Percentiles rank a stretch among this genome's conserved stretches.
These are phyloP conservation scores for Xyliphius kryptos DNA, from an alignment of 2,113 vertebrate genomes.

Conservation along the genomic window DNA sequence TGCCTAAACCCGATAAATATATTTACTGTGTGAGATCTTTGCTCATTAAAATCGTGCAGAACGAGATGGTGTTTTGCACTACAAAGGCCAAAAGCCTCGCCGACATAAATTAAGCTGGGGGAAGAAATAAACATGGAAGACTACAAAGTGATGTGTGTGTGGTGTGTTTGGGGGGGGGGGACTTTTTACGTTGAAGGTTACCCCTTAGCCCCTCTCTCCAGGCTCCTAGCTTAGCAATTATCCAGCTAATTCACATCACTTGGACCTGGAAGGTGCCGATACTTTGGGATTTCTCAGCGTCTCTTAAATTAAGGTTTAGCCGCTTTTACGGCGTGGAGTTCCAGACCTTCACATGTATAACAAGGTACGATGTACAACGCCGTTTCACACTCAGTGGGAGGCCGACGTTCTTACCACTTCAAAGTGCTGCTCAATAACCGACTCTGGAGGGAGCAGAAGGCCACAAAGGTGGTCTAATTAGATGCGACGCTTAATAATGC, in stretches of 20 bases:
- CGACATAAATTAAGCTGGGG: too few species aligned
- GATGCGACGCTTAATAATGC: constrained; percentile 40
- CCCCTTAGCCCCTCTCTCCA: constrained; percentile 20
- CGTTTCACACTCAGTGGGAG: too few species aligned
- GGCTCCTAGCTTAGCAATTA: constrained; percentile 34
- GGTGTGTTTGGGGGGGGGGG: constrained; percentile 45
- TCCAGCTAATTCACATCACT: constrained; percentile 40
- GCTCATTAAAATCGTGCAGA: constrained; percentile 56
- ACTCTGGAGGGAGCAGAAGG: constrained; percentile 25
- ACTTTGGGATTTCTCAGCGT: constrained; percentile 24
- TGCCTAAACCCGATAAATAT: constrained; percentile 36
- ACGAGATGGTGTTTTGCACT: constrained; percentile 55
- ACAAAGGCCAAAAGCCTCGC: constrained; percentile 57
- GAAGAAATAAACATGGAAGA: constrained; percentile 30
- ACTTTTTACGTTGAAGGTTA: constrained; percentile 48
- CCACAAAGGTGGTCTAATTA: constrained; percentile 40
- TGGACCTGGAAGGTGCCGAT: background rate
- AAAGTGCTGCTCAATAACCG: constrained; percentile 39
- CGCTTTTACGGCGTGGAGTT: too few species aligned
- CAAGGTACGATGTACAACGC: constrained; percentile 37
- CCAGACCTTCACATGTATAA: constrained; percentile 38
- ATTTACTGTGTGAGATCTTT: constrained; percentile 27
- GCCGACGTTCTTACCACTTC: constrained; percentile 39
- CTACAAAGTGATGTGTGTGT: constrained; percentile 53
- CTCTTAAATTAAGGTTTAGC: too few species aligned